Conservation (phyloP, 2,113 vertebrate genomes). For the Talpa occidentalis region DNA sequence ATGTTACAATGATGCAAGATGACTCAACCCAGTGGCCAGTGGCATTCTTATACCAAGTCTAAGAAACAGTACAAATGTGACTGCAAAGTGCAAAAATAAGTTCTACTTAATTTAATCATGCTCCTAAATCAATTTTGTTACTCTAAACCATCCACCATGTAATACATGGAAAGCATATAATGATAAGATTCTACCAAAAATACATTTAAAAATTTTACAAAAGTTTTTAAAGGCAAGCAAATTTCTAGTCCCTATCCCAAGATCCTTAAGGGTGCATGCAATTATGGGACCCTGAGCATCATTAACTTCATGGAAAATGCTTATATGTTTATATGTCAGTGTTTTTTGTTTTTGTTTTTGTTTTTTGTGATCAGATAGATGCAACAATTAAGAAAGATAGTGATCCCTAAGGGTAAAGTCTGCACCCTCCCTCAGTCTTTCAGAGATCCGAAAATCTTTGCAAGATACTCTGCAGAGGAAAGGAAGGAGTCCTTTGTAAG, state of each 20-base stretch:
- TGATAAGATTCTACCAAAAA: not conserved
- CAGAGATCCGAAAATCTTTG: not conserved
- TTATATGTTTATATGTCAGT: not conserved
- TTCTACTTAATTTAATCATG: not conserved
- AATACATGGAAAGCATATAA: not conserved
- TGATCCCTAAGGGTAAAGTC: not conserved
- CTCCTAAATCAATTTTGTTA: not conserved
- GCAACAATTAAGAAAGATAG: not conserved
- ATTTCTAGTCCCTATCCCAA: not conserved
- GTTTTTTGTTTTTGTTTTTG: too few relatives aligned
- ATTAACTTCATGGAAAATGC: not conserved
- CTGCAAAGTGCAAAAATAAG: too few relatives aligned
- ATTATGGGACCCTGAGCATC: not conserved
- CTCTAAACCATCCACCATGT: not conserved
- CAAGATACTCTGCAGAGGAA: not conserved
- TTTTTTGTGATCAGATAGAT: too few relatives aligned
- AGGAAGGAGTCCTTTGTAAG: not conserved
- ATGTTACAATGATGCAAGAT: not conserved
- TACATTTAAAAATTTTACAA: not conserved
- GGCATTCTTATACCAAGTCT: too few relatives aligned
- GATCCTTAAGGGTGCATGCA: not conserved
- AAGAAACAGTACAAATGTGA: too few relatives aligned
- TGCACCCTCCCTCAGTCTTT: not conserved
- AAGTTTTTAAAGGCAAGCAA: not conserved
- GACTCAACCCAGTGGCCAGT: not conserved